Conservation (phyloP, 2,113 vertebrate genomes). For the Electrona antarctica region DNA sequence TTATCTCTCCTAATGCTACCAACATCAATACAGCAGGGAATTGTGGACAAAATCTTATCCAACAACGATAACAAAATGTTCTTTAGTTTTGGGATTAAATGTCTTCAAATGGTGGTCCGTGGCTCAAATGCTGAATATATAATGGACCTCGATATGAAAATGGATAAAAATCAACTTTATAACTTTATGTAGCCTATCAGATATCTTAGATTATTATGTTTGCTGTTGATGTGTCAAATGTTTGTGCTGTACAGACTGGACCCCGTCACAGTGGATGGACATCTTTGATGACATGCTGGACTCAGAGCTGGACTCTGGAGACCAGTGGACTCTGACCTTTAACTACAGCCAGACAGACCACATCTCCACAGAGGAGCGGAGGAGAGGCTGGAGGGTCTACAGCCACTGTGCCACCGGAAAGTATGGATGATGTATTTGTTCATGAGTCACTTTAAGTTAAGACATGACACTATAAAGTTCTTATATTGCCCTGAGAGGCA, state of each 20-base stretch:
- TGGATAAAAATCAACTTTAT: too few species aligned
- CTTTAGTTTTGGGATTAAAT: too few species aligned
- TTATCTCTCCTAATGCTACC: too few species aligned
- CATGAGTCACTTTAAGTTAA: neutral
- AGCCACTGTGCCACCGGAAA: slow-evolving; percentile 28
- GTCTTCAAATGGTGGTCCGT: too few species aligned
- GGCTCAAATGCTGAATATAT: neutral
- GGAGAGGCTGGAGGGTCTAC: slow-evolving; percentile 62
- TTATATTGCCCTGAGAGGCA: too few species aligned
- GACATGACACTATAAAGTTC: too few species aligned
- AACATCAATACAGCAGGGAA: too few species aligned
- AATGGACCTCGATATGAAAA: neutral
- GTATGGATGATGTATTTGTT: slow-evolving; percentile 35
- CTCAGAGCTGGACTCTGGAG: slow-evolving; percentile 58
- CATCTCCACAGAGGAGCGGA: slow-evolving; percentile 41
- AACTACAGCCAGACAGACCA: slow-evolving; percentile 46
- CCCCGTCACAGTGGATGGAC: slow-evolving; percentile 51
- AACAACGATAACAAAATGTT: too few species aligned
- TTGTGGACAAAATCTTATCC: too few species aligned
- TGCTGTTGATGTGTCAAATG: neutral
- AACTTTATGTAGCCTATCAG: neutral
- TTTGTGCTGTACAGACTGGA: slow-evolving; percentile 50
- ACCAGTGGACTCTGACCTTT: slow-evolving; percentile 64
- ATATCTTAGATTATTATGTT: neutral
- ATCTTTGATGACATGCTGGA: slow-evolving; percentile 48